phyloP scores from a whole-genome alignment of 2,888 invertebrate genomes.

The Luperina nickerlii region DNA sequence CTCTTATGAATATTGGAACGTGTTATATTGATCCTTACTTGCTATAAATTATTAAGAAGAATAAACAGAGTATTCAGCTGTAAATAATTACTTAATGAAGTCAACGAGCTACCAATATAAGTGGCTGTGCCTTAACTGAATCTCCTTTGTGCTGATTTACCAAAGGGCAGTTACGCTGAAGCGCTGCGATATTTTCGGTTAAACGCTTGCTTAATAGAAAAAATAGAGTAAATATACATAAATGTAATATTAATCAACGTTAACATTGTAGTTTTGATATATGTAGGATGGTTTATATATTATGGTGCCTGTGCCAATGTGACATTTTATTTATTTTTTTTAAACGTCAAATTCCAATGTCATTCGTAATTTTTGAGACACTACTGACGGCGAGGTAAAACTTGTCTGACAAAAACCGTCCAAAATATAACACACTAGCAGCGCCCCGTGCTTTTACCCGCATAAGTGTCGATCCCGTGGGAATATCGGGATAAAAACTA shows the following conservation, averaged over 20 bases:
- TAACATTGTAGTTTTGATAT: no score
- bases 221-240: no score
- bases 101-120: neutral
- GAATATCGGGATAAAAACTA: no score
- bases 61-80: neutral
- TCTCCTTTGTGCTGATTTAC: constrained; percentile 51
- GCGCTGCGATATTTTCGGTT: constrained; percentile 24
- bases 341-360: no score
- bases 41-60: no score
- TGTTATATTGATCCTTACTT: neutral
- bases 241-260: neutral
- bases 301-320: neutral
- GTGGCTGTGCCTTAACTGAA: constrained; percentile 48
- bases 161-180: constrained; percentile 44
- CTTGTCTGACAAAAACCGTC: no score
- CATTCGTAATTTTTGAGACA: neutral
- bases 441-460: no score
- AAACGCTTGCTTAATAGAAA: constrained; percentile 7
- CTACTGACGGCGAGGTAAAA: neutral
- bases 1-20: neutral
- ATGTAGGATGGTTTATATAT: neutral
- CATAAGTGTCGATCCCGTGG: no score
- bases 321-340: no score
- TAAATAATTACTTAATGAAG: neutral
- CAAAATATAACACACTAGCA: neutral